phyloP scores from a whole-genome alignment of 2,888 invertebrate species.

The Ditula angustiorana region DNA sequence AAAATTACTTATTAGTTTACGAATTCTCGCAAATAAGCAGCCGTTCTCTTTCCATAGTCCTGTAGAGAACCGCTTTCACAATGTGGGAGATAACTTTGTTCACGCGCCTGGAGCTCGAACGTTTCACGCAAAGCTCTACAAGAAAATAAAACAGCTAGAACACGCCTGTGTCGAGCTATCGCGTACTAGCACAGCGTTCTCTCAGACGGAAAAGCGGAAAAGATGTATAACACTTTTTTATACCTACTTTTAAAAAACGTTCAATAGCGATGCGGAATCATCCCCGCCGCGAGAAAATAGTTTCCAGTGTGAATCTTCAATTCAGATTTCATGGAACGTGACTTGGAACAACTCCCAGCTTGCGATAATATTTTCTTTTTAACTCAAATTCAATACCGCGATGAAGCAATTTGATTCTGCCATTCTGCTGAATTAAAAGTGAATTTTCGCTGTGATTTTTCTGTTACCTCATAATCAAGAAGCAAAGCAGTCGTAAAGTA shows the following conservation, averaged over 20 bases:
- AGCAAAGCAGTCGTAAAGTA: conserved; percentile 32
- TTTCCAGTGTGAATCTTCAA: conserved; percentile 32
- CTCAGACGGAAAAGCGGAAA: conserved; percentile 46
- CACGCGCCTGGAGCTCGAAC: conserved; percentile 50
- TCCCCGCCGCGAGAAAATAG: conserved; percentile 35
- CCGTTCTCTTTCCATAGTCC: conserved; percentile 41
- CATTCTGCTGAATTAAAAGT: conserved; percentile 7
- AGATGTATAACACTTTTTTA: conserved; percentile 51
- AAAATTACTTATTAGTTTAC: too few species aligned
- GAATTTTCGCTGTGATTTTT: conserved; percentile 16
- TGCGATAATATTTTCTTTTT: conserved; percentile 32
- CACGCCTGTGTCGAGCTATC: conserved; percentile 46
- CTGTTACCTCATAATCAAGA: conserved; percentile 23
- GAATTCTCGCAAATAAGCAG: conserved; percentile 19
- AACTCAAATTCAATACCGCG: conserved; percentile 17
- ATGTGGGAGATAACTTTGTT: conserved; percentile 65
- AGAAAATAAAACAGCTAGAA: conserved; percentile 53
- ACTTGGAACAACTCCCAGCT: conserved; percentile 22
- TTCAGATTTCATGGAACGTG: conserved; percentile 37
- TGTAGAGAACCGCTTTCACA: conserved; percentile 44
- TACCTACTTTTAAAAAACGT: conserved; percentile 51
- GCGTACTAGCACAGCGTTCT: conserved; percentile 44
- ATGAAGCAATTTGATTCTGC: conserved; percentile 20
- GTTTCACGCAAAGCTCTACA: conserved; percentile 55
- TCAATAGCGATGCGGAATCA: conserved; percentile 38